Base-by-base conservation (phyloP, 2,888 invertebrate species). In the Apantesis nais region DNA sequence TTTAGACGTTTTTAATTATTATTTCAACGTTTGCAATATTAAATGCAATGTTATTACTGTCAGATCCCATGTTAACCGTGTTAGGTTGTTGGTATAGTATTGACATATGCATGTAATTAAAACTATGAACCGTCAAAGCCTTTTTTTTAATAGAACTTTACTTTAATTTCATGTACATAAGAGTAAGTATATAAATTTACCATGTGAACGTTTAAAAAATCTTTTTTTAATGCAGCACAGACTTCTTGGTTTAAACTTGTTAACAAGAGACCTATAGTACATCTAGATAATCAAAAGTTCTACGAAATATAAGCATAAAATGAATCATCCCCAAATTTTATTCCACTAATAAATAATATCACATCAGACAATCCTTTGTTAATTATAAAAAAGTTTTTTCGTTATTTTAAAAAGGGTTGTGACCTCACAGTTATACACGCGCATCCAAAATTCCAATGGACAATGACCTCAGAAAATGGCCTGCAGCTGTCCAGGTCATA, bases 401-500 rank as follows among this genome's bases (percentile, higher is more conserved):
- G 69, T 74, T 77, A 78, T 74, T 67, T 69, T 60, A 37, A 68
- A 60, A 87, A 88, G 88, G 92, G 87, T 89, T 86, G 79, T 87
- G 88, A 88, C 90, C 90, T 87, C 73, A 69, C 65, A 78, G 85
- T 88, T 87, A 84, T 85, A 78, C 75, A 84, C 84, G 85, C 86
- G 85, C 84, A 86, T 88, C 87, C 83, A 78, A 90, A 52, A 92
- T 90, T 85, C 89, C 89, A 85, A 88, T 92, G 93, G 92, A 92
- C 92, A 93, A 93, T 91, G 93, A 90, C 93, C 92, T 85, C 66
- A 75, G 78, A 82, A 79, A 82, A 74, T 78, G 78, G 83, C 85
- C 83, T 74, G 92, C 93, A 94, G 94, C 94, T 94, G 94, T 86
- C 93, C 91, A 79, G 83, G 81, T 81, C 85, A 88, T 86, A 88